phyloP scores from a whole-genome alignment of 2,888 invertebrate genomes.

The Lordiphosa andalusiaca region DNA sequence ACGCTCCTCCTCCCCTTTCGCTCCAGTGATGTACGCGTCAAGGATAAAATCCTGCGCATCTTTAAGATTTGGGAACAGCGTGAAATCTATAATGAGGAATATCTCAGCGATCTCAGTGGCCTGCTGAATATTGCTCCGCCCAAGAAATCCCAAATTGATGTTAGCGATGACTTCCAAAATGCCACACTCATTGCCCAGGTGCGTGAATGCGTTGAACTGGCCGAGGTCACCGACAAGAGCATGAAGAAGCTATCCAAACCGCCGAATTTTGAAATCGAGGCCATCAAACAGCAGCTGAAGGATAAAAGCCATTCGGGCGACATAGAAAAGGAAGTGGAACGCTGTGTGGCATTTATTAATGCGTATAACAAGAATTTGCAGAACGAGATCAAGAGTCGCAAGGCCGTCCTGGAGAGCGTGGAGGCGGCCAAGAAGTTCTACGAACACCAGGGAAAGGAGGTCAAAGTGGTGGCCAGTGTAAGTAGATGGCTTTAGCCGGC shows the following conservation, averaged over 20 bases:
- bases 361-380: constrained; percentile 90
- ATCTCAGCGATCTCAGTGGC: constrained; percentile 91
- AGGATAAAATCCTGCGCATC: constrained; percentile 91
- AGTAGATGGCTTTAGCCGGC: constrained; percentile 75
- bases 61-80: constrained; percentile 98
- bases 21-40: constrained; percentile 92
- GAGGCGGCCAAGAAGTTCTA: constrained; percentile 92
- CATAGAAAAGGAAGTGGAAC: constrained; percentile 92
- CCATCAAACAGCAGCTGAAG: constrained; percentile 89
- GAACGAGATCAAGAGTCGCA: constrained; percentile 90
- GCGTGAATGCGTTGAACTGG: constrained; percentile 86
- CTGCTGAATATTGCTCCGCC: constrained; percentile 89
- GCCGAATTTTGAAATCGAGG: constrained; percentile 88
- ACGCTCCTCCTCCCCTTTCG: constrained; percentile 22
- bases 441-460: constrained; percentile 94
- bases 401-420: constrained; percentile 87
- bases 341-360: constrained; percentile 89
- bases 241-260: constrained; percentile 81
- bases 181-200: constrained; percentile 88
- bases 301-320: constrained; percentile 93
- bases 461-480: constrained; percentile 97
- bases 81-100: constrained; percentile 93
- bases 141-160: constrained; percentile 73
- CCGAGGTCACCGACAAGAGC: constrained; percentile 87
- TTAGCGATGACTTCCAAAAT: constrained; percentile 81